A percentile compares a stretch with the other conserved stretches of the same genome.
Evolutionary conservation across 2,113 vertebrate species (phyloP).

Genomic region (Coregonus clupeaformis): DNA sequence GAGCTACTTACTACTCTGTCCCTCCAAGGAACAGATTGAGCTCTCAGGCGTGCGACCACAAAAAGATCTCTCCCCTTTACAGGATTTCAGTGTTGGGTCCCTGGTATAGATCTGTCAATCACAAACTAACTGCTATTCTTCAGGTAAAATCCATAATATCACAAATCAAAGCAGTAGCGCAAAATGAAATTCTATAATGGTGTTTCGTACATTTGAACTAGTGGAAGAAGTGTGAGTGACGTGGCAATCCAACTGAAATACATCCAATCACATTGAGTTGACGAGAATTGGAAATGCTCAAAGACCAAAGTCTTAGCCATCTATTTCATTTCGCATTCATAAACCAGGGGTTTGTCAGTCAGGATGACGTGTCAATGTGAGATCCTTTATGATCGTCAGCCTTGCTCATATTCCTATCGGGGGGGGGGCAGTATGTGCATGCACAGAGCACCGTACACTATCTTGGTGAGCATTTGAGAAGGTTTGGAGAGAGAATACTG

Average conservation of each 20-base stretch:
- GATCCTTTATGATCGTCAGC: no score
- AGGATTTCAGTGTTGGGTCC: no score
- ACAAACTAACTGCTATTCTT: constrained; percentile 60
- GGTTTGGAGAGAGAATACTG: constrained; percentile 53
- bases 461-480: constrained; percentile 43
- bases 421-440: constrained; percentile 41
- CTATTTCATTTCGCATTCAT: neutral
- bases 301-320: neutral
- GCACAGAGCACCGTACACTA: constrained; percentile 41
- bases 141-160: constrained; percentile 60
- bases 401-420: neutral
- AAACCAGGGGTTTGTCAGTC: no score
- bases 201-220: constrained; percentile 42
- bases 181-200: constrained; percentile 57
- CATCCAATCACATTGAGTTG: no score
- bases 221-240: constrained; percentile 8
- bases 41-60: constrained; percentile 68
- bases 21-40: constrained; percentile 72
- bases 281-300: no score
- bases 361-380: no score
- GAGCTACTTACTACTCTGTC: constrained; percentile 72
- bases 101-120: constrained; percentile 25
- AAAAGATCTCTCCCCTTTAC: constrained; percentile 54
- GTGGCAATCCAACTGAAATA: no score
- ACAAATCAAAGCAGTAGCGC: constrained; percentile 57